Evolutionary conservation across 2,888 invertebrate species (phyloP).

Genomic region (Caenorhabditis macrosperma): DNA sequence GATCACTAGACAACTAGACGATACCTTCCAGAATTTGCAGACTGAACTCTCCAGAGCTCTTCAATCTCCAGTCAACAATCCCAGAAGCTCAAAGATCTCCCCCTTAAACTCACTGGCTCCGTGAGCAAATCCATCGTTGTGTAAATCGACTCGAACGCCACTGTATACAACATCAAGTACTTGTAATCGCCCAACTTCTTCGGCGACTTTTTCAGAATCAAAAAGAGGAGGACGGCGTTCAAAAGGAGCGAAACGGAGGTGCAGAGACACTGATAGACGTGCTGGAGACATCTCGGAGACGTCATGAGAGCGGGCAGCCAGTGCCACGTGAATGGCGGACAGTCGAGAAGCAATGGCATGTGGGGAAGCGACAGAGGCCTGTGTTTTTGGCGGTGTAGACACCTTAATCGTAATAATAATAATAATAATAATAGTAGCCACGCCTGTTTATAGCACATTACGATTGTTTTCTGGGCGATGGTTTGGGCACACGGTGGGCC

Average conservation of each 20-base stretch:
- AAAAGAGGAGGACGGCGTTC: slow-evolving; percentile 12
- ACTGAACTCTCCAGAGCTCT: no score
- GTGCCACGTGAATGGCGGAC: slow-evolving; percentile 15
- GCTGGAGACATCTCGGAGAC: slow-evolving; percentile 33
- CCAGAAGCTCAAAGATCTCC: no score
- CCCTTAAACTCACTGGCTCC: slow-evolving; percentile 23
- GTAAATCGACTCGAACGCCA: slow-evolving; percentile 35
- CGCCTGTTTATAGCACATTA: no score
- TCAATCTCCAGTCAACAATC: no score
- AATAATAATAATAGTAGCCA: no score
- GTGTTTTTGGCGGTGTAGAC: no score
- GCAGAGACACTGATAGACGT: slow-evolving; percentile 24
- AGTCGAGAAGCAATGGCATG: slow-evolving; percentile 15
- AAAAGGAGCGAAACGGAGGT: slow-evolving; percentile 3
- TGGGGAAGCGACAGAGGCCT: not conserved
- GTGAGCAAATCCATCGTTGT: slow-evolving; percentile 25
- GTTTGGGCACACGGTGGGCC: no score
- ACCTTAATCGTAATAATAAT: no score
- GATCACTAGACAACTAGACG: no score
- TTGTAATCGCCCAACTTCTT: slow-evolving; percentile 42
- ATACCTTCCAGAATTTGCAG: no score
- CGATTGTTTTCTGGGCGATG: no score
- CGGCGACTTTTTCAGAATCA: slow-evolving; percentile 26
- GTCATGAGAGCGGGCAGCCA: slow-evolving; percentile 17
- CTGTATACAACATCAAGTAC: slow-evolving; percentile 31